Base-by-base conservation (phyloP, 2,888 invertebrate species). In the Ophraella communa region DNA sequence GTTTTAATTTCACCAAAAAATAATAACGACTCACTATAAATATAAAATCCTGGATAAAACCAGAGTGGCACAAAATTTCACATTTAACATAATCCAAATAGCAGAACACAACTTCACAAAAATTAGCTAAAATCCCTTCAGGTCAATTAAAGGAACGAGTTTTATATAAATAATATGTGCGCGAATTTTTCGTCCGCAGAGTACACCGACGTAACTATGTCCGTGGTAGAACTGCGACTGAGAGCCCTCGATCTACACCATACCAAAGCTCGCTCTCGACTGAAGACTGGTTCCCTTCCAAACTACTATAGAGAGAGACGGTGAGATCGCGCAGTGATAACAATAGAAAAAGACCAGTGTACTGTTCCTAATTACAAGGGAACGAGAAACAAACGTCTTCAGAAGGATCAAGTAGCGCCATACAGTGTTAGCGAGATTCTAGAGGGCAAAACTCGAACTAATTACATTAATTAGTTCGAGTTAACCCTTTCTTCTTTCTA, bases 321-420 rank as follows among this genome's bases (percentile, higher is more conserved):
- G 66, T 52, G 70, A 69, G 69, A 70, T 47, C 52, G 64, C 69
- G 59, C 64, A 66, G 45, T 53, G 62, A 73, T 69, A 69, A 73
- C 69, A 69, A 70, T 62, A 65, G 73, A 74, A 70, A 71, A 74
- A 76, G 77, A 71, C 65, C 64, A 66, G 65, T 68, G 71, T 71
- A 72, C 73, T 71, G 74, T 63, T 64, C 75, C 78, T 82, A 81
- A 82, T 82, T 82, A 81, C 79, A 79, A 71, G 76, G 77, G 79
- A 80, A 80, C 79, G 79, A 79, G 80, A 79, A 80, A 80, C 80
- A 80, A 78, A 80, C 80, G 79, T 80, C 79, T 80, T 79, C 77
- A 69, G 74, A 75, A 73, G 79, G 80, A 80, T 81, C 80, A 79
- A 80, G 80, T 80, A 80, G 80, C 81, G 76, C 76, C 74, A 76